Evolutionary conservation across 2,113 vertebrate species (phyloP).

Genomic region (Delphinus delphis): DNA sequence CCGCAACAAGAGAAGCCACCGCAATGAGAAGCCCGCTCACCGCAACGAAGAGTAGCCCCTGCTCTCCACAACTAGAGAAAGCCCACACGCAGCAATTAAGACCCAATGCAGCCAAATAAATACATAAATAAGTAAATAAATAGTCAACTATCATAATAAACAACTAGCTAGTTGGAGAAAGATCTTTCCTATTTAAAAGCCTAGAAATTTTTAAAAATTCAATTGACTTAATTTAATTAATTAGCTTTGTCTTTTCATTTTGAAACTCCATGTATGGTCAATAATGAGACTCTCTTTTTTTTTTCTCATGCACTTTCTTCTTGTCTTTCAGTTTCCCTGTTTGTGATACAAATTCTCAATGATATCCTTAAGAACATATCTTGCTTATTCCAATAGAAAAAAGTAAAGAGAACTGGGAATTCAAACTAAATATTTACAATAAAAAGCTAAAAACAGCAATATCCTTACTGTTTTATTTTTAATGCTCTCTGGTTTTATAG

Average conservation of each 20-base stretch:
- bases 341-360: background rate
- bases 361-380: background rate
- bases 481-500: background rate
- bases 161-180: background rate
- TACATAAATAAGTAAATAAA: no score
- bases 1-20: no score
- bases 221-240: background rate
- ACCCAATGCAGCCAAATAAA: no score
- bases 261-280: background rate
- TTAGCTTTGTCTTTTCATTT: background rate
- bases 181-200: background rate
- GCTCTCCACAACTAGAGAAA: no score
- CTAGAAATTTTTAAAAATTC: background rate
- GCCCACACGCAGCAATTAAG: no score
- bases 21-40: no score
- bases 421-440: slow-evolving; percentile 18
- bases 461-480: slow-evolving; percentile 23
- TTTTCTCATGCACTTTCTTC: background rate
- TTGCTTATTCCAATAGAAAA: background rate
- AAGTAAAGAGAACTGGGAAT: background rate
- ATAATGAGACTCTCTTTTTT: background rate
- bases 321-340: background rate
- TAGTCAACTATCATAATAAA: background rate
- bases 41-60: no score
- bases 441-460: slow-evolving; percentile 34